Evolutionary conservation across 2,113 vertebrate genomes (phyloP), one percentile per base, ranked within the genome.

Genomic region (Panthera tigris): DNA sequence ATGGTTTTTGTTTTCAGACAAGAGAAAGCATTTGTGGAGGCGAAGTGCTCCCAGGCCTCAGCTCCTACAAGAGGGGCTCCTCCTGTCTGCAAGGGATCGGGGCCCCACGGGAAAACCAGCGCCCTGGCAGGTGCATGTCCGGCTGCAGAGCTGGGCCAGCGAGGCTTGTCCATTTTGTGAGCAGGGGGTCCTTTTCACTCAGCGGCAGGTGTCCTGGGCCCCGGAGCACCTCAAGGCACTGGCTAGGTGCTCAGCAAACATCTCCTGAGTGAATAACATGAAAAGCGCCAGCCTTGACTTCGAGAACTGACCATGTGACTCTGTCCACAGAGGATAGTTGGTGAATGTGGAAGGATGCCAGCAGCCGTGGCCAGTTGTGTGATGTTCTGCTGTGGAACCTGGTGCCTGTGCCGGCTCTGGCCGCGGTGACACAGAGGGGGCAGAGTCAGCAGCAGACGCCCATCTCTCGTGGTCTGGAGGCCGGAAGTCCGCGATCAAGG

Each of bases 41-140:
- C 23, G 14, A 65, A 19, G 25, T 81, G 11, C 19, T 71, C 68
- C 50, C 39, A 50, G 73, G 52, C 81, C 18, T 9, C 8, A 14
- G 33, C 23, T 29, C 57, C 3, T 21, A 6, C 19, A 45, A 33
- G 61, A 36, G 39, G 25, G 21, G 9, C 13, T 36, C n/a, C 21
- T 71, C 8, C 33, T 27, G 63, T 33, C 63, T 16, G 36, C 0
- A 2, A 7, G 48, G 14, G 29, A 2, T 8, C 1, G 33, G 5
- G 4, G 19, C 4, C 2, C 0, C 5, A 1, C 11, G 9, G 3
- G 25, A 41, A 31, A 74, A 29, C 19, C 25, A 4, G 57, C 0
- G 4, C 7, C 21, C 33, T 0, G 0, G 12, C 50, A 0, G 2
- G 16, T 11, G 48, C 15, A 10, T 2, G 27, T 19, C 6, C 0